Evolutionary conservation across 2,113 vertebrate species (phyloP), one percentile per base, ranked within the genome.

Genomic region (Leptocoma aspasia): DNA sequence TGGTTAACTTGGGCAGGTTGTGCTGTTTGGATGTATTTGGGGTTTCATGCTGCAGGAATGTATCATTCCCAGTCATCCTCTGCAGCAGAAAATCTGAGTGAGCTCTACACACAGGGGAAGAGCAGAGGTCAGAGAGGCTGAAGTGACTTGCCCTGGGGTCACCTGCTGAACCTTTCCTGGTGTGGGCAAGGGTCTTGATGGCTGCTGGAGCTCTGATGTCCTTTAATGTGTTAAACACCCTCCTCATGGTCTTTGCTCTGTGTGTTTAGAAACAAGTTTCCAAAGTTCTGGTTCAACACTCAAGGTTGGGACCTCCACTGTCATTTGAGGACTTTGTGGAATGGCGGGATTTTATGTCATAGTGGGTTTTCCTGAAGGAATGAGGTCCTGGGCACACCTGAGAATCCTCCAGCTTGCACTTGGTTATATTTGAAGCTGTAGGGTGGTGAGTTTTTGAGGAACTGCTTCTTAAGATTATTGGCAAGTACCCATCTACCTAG

Each of bases 41-140:
- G 31, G 33, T 61, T 89, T 92, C 21, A 10, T 31, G 16, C 61
- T 91, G 52, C 60, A 82, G 87, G 44, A 68, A 54, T 30, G 10
- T 15, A 11, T 26, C 19, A 68, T 92, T 84, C 69, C 61, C 47
- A n/a, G 56, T 54, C 52, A 66, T 63, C 33, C 42, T 53, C 26
- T 73, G 50, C 64, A 41, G 57, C 4, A 0, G 42, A 21, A 78
- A 70, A 65, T 39, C 28, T 7, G 61, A n/a, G 56, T 9, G 31
- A 81, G 23, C 23, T 65, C 15, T 69, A 0, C 18, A 8, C 0
- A 0, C 18, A 30, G 54, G 5, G 22, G n/a, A 31, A 33, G 22
- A 68, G 20, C 54, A 53, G 50, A 61, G 26, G 31, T 72, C 37
- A 37, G 28, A 57, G 60, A 35, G 59, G 31, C 59, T 91, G 44